phyloP scores from a whole-genome alignment of 1,140 invertebrate genomes.

The Trichoplusia ni region DNA sequence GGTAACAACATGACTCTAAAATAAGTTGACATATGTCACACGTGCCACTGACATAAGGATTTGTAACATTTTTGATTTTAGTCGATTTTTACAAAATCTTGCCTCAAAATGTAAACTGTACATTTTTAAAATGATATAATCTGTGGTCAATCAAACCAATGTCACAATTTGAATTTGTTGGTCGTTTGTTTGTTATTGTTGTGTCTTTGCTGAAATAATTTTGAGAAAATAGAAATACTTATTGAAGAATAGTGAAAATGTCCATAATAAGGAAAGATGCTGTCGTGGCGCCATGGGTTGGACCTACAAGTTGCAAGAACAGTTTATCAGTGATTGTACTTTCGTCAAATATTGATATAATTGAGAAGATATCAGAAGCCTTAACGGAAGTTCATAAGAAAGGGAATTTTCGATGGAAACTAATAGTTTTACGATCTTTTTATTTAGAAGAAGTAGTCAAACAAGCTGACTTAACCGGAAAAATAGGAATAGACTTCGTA shows the following conservation, averaged over 20 bases:
- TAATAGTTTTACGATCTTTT: slow-evolving; percentile 58
- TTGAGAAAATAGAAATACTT: too few species aligned
- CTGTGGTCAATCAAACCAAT: too few species aligned
- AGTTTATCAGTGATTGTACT: slow-evolving; percentile 58
- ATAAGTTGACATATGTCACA: too few species aligned
- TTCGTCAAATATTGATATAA: slow-evolving; percentile 60
- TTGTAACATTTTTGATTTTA: too few species aligned
- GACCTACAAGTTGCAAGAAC: slow-evolving; percentile 61
- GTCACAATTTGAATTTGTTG: too few species aligned
- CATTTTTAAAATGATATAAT: too few species aligned
- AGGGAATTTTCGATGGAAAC: slow-evolving; percentile 63
- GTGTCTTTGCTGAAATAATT: too few species aligned
- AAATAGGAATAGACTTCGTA: slow-evolving; percentile 67
- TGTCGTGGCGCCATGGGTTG: slow-evolving; percentile 64
- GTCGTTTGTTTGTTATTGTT: background rate
- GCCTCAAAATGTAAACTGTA: too few species aligned
- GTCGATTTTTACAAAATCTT: too few species aligned
- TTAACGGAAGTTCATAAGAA: slow-evolving; percentile 60
- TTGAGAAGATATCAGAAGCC: slow-evolving; percentile 64
- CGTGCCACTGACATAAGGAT: too few species aligned
- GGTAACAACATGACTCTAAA: too few species aligned
- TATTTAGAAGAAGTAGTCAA: slow-evolving; percentile 61
- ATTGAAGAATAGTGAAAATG: too few species aligned
- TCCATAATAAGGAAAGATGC: slow-evolving; percentile 53
- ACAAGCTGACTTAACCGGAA: slow-evolving; percentile 62